phyloP scores from a whole-genome alignment of 2,888 invertebrate genomes.

The Metalampra italica region DNA sequence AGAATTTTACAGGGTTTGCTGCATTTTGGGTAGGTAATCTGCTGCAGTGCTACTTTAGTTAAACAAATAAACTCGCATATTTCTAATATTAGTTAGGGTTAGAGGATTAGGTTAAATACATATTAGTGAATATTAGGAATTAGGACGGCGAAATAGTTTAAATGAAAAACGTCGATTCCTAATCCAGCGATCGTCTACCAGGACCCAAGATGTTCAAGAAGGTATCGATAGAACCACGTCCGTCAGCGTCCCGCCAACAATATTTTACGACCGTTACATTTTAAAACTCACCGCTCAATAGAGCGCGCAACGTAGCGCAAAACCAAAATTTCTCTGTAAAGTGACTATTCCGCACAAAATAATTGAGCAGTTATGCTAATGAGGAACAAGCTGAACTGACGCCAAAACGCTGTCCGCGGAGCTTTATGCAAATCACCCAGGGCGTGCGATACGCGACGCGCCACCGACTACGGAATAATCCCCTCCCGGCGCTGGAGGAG shows the following conservation, averaged over 20 bases:
- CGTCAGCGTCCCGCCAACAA: constrained; percentile 18
- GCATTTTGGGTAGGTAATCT: not conserved
- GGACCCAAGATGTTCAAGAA: not conserved
- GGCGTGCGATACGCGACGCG: constrained; percentile 29
- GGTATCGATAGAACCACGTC: not conserved
- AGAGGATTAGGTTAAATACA: too few species aligned
- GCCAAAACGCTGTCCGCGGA: constrained; percentile 65
- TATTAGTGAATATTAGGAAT: too few species aligned
- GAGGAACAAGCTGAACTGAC: constrained; percentile 65
- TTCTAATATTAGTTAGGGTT: too few species aligned
- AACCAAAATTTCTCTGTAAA: constrained; percentile 65
- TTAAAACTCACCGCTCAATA: constrained; percentile 34
- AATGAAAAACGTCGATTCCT: not conserved
- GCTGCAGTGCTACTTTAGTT: not conserved
- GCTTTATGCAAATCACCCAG: constrained; percentile 65
- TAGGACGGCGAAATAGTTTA: too few species aligned
- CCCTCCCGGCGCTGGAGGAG: not conserved
- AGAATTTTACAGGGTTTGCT: not conserved
- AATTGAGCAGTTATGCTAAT: constrained; percentile 76
- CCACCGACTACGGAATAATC: not conserved
- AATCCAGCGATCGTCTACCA: not conserved
- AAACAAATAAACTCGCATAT: too few species aligned
- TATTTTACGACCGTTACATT: constrained; percentile 19
- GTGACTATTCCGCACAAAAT: constrained; percentile 68
- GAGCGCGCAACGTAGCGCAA: constrained; percentile 45